phyloP scores from a whole-genome alignment of 2,113 vertebrate species.

The Prunella himalayana region DNA sequence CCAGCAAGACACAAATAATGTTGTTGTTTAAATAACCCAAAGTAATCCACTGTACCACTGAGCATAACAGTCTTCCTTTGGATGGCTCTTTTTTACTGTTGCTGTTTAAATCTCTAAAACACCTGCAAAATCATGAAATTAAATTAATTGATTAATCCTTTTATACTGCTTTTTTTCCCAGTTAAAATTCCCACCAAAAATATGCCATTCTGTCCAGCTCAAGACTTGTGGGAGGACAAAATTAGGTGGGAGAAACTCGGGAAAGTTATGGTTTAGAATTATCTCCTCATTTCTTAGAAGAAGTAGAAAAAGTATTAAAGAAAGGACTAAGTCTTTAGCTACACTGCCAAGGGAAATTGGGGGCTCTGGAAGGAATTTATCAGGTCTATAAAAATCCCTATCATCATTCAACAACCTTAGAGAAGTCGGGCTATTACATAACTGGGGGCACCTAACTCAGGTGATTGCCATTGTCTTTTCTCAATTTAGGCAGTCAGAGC shows the following conservation, averaged over 20 bases:
- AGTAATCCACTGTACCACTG: background rate
- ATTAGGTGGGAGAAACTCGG: background rate
- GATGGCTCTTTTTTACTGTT: background rate
- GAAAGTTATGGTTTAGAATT: background rate
- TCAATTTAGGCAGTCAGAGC: background rate
- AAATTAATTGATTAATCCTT: background rate
- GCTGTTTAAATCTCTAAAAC: constrained; percentile 8
- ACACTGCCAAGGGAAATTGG: background rate
- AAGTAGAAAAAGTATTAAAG: background rate
- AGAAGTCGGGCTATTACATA: background rate
- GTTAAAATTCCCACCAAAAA: background rate
- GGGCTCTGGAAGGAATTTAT: background rate
- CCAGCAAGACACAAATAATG: background rate
- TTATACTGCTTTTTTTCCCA: background rate
- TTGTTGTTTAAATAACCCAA: background rate
- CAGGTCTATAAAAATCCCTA: background rate
- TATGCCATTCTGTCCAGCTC: background rate
- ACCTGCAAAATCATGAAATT: background rate
- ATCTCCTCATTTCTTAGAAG: background rate
- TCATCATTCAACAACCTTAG: background rate
- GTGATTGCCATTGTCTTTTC: background rate
- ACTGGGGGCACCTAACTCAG: background rate
- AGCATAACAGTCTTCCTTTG: background rate
- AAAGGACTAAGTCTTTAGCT: background rate
- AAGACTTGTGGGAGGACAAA: background rate